Conservation (phyloP, 1,140 invertebrate species). For the Drosophila carrolli region DNA sequence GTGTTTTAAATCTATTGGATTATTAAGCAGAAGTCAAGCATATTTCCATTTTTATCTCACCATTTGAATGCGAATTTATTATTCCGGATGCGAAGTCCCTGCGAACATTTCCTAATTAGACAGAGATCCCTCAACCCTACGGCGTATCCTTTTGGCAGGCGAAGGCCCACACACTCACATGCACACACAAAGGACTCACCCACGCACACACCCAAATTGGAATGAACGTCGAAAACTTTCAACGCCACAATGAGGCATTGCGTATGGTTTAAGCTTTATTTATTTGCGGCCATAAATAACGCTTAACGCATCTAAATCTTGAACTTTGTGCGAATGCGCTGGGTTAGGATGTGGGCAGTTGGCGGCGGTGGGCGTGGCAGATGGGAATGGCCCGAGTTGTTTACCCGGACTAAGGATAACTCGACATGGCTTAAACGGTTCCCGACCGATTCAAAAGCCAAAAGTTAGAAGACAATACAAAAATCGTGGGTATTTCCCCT, state of each 20-base stretch:
- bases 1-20: neutral
- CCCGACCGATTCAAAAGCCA: slow-evolving; percentile 61
- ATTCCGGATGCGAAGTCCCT: slow-evolving; percentile 10
- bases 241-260: slow-evolving; percentile 82
- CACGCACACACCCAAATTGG: slow-evolving; percentile 56
- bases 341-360: slow-evolving; percentile 26
- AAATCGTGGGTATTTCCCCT: slow-evolving; percentile 52
- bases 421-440: slow-evolving; percentile 72
- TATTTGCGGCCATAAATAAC: slow-evolving; percentile 83
- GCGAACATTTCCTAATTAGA: slow-evolving; percentile 39
- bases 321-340: slow-evolving; percentile 78
- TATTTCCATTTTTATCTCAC: neutral
- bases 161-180: slow-evolving; percentile 3
- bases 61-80: slow-evolving; percentile 23
- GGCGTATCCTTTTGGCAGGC: slow-evolving; percentile 21
- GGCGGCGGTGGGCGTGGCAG: slow-evolving; percentile 7
- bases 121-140: slow-evolving; percentile 25
- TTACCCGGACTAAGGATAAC: slow-evolving; percentile 72
- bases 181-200: neutral
- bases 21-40: neutral
- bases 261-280: slow-evolving; percentile 83
- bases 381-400: slow-evolving; percentile 57
- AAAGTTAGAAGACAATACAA: slow-evolving; percentile 79
- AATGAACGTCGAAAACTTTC: slow-evolving; percentile 81
- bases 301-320: slow-evolving; percentile 83